Evolutionary conservation across 1,140 invertebrate species (phyloP).

Genomic region (Cherax destructor): DNA sequence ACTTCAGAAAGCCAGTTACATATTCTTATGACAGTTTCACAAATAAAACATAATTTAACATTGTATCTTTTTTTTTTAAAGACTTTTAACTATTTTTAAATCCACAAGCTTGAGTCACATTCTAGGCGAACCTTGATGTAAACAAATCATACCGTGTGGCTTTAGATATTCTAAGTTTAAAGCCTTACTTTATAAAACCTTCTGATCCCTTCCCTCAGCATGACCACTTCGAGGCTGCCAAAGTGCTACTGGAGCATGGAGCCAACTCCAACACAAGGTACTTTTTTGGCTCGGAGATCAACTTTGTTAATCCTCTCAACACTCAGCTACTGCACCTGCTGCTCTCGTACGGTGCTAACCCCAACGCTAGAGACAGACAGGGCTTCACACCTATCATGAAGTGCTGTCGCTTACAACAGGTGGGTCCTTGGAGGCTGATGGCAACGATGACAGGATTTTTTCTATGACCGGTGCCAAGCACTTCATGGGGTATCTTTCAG

Average conservation of each 20-base stretch:
- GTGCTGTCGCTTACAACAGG: slow-evolving; percentile 85
- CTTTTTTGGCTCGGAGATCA: slow-evolving; percentile 93
- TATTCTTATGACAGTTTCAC: no score
- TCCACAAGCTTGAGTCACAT: no score
- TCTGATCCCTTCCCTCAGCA: slow-evolving; percentile 76
- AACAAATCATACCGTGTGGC: no score
- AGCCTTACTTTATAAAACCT: no score
- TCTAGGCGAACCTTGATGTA: no score
- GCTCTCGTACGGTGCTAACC: slow-evolving; percentile 88
- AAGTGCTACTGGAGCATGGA: slow-evolving; percentile 82
- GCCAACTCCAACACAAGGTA: slow-evolving; percentile 82
- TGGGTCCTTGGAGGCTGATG: slow-evolving; percentile 73
- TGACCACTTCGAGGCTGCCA: slow-evolving; percentile 85
- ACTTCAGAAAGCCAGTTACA: no score
- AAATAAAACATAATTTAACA: no score
- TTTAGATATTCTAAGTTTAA: no score
- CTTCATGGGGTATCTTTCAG: neutral
- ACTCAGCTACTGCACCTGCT: slow-evolving; percentile 88
- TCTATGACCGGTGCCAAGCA: neutral
- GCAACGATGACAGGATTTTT: neutral
- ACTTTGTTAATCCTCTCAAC: slow-evolving; percentile 86
- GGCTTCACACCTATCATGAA: slow-evolving; percentile 93
- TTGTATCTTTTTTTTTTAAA: no score
- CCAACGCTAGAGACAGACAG: slow-evolving; percentile 88
- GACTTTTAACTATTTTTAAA: no score